Percentiles rank a stretch among this genome's conserved stretches.
phyloP scores from a whole-genome alignment of 2,113 vertebrate genomes.

The Larimichthys crocea region DNA sequence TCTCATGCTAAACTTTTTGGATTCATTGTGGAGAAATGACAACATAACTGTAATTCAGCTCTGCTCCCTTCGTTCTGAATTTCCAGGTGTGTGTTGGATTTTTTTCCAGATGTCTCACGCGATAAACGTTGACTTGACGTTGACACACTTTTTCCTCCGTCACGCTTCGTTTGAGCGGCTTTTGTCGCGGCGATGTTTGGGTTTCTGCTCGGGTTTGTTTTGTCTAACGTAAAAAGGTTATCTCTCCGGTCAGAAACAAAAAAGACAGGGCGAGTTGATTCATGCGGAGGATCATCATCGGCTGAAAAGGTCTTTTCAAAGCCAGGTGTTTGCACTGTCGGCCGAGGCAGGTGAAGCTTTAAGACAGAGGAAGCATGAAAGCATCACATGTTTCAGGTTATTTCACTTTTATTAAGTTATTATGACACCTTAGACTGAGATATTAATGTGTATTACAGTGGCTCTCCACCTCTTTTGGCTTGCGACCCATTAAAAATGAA shows the following conservation, averaged over 20 bases:
- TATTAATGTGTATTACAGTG: no score
- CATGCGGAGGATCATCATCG: constrained; percentile 42
- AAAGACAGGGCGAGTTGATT: constrained; percentile 50
- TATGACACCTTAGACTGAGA: no score
- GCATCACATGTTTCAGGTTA: background rate
- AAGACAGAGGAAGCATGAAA: constrained; percentile 8
- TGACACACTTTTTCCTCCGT: background rate
- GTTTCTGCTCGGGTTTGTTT: constrained; percentile 65
- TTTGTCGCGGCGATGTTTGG: constrained; percentile 60
- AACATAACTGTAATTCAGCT: background rate
- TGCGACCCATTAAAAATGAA: no score
- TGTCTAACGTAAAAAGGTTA: constrained; percentile 57
- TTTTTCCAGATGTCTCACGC: constrained; percentile 19
- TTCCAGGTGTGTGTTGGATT: constrained; percentile 2
- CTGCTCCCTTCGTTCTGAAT: no score
- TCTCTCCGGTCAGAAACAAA: constrained; percentile 5
- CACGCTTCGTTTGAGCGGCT: constrained; percentile 20
- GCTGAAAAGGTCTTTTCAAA: constrained; percentile 30
- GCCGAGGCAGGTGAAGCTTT: constrained; percentile 21
- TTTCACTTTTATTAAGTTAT: no score
- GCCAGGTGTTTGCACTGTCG: constrained; percentile 38
- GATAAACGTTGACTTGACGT: background rate
- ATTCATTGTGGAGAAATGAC: constrained; percentile 4
- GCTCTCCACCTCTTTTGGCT: no score
- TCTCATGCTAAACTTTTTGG: constrained; percentile 35